phyloP scores from a whole-genome alignment of 2,113 vertebrate species.

The Myxocyprinus asiaticus region DNA sequence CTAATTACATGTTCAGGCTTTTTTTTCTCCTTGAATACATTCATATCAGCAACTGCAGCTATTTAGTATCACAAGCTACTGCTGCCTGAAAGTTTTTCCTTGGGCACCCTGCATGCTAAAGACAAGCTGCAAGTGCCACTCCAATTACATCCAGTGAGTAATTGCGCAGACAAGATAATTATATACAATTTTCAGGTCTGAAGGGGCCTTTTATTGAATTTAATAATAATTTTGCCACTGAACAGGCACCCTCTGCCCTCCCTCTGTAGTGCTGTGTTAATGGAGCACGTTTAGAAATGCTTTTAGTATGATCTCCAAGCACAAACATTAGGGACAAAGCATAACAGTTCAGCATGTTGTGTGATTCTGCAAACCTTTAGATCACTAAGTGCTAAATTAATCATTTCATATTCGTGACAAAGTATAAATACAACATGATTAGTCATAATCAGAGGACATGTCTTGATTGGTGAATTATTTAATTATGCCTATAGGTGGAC shows the following conservation, averaged over 20 bases:
- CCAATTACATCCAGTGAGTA: constrained; percentile 57
- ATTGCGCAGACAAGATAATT: constrained; percentile 55
- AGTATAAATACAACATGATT: too few relatives aligned
- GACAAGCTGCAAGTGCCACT: constrained; percentile 45
- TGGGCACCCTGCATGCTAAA: constrained; percentile 18
- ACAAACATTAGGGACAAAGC: constrained; percentile 6
- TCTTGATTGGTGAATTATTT: too few relatives aligned
- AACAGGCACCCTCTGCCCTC: constrained; percentile 27
- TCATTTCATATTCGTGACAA: too few relatives aligned
- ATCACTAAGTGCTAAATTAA: too few relatives aligned
- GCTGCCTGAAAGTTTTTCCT: constrained; percentile 6
- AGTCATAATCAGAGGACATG: too few relatives aligned
- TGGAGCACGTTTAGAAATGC: constrained; percentile 21
- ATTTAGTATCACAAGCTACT: not conserved
- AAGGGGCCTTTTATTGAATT: constrained; percentile 57
- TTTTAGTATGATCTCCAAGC: constrained; percentile 17
- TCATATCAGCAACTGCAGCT: not conserved
- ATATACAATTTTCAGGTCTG: constrained; percentile 54
- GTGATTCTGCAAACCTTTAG: too few relatives aligned
- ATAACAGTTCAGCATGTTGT: constrained; percentile 7
- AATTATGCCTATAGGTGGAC: too few relatives aligned
- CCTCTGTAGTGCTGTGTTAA: constrained; percentile 39
- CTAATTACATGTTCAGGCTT: not conserved
- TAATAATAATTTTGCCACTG: constrained; percentile 44
- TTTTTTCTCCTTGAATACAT: constrained; percentile 28